Base-by-base conservation (phyloP, 2,888 invertebrate species). In the Eumacrocentrus americanus region DNA sequence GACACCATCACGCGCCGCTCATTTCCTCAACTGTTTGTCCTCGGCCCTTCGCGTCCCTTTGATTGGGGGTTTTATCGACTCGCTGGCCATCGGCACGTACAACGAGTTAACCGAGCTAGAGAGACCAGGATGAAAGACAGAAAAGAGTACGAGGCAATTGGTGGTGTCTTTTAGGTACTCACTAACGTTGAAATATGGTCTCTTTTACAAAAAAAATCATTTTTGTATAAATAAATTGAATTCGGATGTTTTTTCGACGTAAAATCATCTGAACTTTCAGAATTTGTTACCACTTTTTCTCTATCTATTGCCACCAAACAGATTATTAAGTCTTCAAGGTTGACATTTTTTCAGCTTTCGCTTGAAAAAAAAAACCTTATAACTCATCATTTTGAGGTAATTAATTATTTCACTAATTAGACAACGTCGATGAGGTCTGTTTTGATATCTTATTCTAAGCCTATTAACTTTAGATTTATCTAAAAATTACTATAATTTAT, bases 31-130 rank as follows among this genome's bases (percentile, higher is more conserved):
- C n/a, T 58, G 23, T 46, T 63, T 61, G 57, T 58, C 54, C 47
- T 53, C 46, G 56, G 50, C 59, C 56, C 23, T 52, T 44, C 55
- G 14, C 37, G 54, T 53, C 56, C 48, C 61, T 40, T 51, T 67
- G 65, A 67, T 67, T 67, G 61, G 62, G 57, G 35, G 58, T 61
- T 54, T 61, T 50, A 50, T 59, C 61, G 50, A 40, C 50, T 48
- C 40, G 25, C 9, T 51, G 44, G 29, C 60, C 52, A 60, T 62
- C 54, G 51, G 38, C 67, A 62, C 63, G 63, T 62, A 63, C 3
- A 38, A 53, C 58, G 56, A 59, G 55, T 65, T 62, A 61, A 44
- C 34, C 22, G 6, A 38, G 20, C 29, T 18, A 23, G 48, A 53
- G 40, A 38, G 40, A 34, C 29, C 58, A 58, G 52, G 58, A 34